These are phyloP conservation scores for Pectinophora gossypiella DNA, from an alignment of 1,140 invertebrate genomes.

Conservation along the genomic window DNA sequence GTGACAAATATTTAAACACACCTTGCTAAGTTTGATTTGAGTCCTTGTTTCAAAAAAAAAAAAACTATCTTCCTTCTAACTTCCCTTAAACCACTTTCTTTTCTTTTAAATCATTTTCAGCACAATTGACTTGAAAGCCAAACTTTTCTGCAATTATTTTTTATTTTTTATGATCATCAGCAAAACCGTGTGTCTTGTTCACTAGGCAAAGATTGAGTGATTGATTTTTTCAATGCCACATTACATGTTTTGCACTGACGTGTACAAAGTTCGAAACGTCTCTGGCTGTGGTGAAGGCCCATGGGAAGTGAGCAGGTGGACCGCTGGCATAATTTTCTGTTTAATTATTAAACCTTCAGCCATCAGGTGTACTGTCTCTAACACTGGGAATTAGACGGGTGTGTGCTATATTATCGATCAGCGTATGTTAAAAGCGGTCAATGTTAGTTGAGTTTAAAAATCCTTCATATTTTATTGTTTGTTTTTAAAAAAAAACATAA, in stretches of 20 bases:
- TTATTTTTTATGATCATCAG: background rate
- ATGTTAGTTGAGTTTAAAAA: slow-evolving; percentile 15
- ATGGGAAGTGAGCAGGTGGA: slow-evolving; percentile 39
- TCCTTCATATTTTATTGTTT: too few relatives aligned
- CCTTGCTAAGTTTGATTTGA: background rate
- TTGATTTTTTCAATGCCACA: slow-evolving; percentile 38
- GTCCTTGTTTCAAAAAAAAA: background rate
- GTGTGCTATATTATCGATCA: slow-evolving; percentile 19
- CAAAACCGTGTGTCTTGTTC: background rate
- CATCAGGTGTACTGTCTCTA: background rate
- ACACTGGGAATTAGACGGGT: slow-evolving; percentile 5
- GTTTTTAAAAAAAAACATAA: too few relatives aligned
- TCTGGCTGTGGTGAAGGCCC: slow-evolving; percentile 23
- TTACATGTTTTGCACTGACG: slow-evolving; percentile 44
- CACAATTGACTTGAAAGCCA: background rate
- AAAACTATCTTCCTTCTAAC: background rate
- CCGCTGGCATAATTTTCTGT: slow-evolving; percentile 33
- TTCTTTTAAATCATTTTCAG: background rate
- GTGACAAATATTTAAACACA: background rate
- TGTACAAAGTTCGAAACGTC: slow-evolving; percentile 46
- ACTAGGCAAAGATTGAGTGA: slow-evolving; percentile 25
- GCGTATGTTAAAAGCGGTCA: slow-evolving; percentile 15
- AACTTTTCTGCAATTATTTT: background rate
- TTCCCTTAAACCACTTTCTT: background rate
- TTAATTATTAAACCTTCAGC: slow-evolving; percentile 40